Conservation (phyloP, 1,140 invertebrate genomes). For the Chelonus insularis region DNA sequence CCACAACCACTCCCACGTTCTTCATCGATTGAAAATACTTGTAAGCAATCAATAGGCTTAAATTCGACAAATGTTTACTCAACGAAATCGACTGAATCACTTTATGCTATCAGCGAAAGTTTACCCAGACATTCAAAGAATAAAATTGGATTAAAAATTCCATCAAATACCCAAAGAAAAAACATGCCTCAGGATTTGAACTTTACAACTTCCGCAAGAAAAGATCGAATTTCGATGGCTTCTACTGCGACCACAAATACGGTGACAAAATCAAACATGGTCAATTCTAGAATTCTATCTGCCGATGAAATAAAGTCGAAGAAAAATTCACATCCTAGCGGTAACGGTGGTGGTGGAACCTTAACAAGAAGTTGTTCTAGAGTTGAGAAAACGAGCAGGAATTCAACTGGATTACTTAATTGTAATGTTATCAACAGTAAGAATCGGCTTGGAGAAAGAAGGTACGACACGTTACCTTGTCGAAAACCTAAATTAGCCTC, state of each 20-base stretch:
- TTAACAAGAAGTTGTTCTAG: slow-evolving; percentile 39
- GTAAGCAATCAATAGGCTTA: slow-evolving; percentile 48
- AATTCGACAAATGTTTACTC: slow-evolving; percentile 44
- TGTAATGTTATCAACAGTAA: neutral
- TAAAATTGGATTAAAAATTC: neutral
- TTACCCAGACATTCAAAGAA: slow-evolving; percentile 1
- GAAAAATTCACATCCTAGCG: slow-evolving; percentile 29
- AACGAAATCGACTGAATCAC: slow-evolving; percentile 49
- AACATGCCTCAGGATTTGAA: slow-evolving; percentile 10
- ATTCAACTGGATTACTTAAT: neutral
- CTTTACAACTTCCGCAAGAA: slow-evolving; percentile 18
- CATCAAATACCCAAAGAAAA: neutral
- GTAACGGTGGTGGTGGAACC: slow-evolving; percentile 21
- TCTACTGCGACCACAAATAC: neutral
- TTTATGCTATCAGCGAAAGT: slow-evolving; percentile 46
- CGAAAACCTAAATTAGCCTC: slow-evolving; percentile 34
- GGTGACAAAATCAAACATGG: neutral
- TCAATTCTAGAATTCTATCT: slow-evolving; percentile 8
- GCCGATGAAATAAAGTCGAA: slow-evolving; percentile 8
- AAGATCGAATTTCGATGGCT: slow-evolving; percentile 22
- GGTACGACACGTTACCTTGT: slow-evolving; percentile 47
- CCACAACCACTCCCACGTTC: slow-evolving; percentile 45
- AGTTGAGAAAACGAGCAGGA: slow-evolving; percentile 22
- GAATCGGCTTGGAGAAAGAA: slow-evolving; percentile 25
- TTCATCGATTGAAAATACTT: slow-evolving; percentile 48